Evolutionary conservation across 2,888 invertebrate genomes (phyloP).

Genomic region (Drosophila mettleri): DNA sequence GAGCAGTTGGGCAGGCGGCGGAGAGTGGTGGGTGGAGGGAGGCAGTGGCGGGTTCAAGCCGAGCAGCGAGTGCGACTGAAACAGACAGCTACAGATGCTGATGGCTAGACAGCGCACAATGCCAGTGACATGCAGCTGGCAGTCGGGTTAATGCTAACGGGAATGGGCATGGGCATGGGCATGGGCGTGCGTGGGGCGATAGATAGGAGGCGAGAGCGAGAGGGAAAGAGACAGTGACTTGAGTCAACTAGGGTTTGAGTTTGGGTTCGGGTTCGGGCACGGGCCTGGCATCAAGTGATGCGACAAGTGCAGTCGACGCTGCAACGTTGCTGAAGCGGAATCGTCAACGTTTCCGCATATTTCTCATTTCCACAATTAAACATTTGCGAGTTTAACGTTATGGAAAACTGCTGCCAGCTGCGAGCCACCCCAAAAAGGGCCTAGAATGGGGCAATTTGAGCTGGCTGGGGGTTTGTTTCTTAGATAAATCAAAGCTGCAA

Average conservation of each 20-base stretch:
- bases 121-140: conserved; percentile 60
- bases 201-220: not conserved
- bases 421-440: conserved; percentile 3
- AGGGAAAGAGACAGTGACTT: not conserved
- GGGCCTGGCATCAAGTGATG: conserved; percentile 76
- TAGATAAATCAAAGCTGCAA: conserved; percentile 78
- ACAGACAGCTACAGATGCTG: conserved; percentile 76
- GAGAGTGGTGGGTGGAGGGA: conserved; percentile 8
- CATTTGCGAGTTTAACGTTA: conserved; percentile 69
- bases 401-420: conserved; percentile 42
- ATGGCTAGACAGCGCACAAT: conserved; percentile 68
- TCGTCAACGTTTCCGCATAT: conserved; percentile 81
- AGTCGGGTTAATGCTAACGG: conserved; percentile 12
- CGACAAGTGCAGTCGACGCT: conserved; percentile 77
- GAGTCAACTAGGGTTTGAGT: not conserved
- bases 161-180: conserved; percentile 3
- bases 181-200: not conserved
- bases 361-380: conserved; percentile 82
- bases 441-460: not conserved
- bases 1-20: not conserved
- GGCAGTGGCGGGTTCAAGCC: no score
- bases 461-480: conserved; percentile 38
- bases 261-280: conserved; percentile 12
- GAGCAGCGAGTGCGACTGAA: conserved; percentile 58
- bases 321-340: conserved; percentile 76